Evolutionary conservation across 1,140 invertebrate species (phyloP), one percentile per base, ranked within the genome.

Genomic region (Hypsibius dujardini): DNA sequence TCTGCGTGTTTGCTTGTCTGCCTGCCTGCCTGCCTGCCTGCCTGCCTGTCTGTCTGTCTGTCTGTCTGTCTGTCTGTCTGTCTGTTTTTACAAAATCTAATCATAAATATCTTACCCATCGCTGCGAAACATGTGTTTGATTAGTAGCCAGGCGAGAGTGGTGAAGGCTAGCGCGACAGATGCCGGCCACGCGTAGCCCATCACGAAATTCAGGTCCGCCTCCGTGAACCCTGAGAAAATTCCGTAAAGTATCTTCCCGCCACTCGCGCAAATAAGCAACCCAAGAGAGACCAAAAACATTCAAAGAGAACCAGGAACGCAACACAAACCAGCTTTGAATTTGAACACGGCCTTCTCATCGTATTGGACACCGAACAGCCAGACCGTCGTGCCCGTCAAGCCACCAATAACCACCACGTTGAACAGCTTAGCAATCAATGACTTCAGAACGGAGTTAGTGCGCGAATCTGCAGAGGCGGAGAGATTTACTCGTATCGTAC

Each of bases 41-140:
- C 28, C 28, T 28, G 28, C 28, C 28, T 28, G 28, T 28, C 28
- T 28, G 28, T 28, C 28, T 28, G 28, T 28, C 28, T 28, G 28
- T 28, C 28, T 28, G 28, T 28, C 28, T 28, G 28, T 28, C 28
- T 28, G 28, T 28, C 28, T 28, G 28, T 28, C 28, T 28, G 28
- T 28, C 28, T 28, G 28, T 28, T 28, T 28, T 28, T 79, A 72
- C 1, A 76, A 75, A 59, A 56, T 2, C 70, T 47, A 15, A 72
- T 47, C 12, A 12, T 3, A 67, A 3, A 15, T 12, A 67, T 67
- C 12, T 67, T 42, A 67, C 62, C 12, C 12, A 42, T 67, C 62
- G 42, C 42, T 12, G 12, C 45, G 62, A 15, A 3, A 7, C 3
- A 67, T 15, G 12, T 12, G 7, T 15, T 45, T n/a, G 47, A 74